Conservation (phyloP, 2,888 invertebrate species). For the Tetragnatha montana region DNA sequence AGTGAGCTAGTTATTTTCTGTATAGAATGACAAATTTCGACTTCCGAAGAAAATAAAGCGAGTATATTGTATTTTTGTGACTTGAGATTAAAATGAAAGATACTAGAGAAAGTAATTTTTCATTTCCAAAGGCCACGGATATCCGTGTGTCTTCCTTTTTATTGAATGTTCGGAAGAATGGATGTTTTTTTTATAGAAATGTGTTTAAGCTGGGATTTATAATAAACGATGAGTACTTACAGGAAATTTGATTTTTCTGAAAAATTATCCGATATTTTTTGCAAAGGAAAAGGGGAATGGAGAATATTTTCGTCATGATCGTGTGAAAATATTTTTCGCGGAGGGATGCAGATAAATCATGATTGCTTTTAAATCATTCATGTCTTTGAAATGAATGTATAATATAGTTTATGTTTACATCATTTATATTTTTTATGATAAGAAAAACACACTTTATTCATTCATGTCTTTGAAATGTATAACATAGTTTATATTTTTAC, state of each 20-base stretch:
- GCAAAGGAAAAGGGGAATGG: background rate
- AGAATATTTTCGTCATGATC: background rate
- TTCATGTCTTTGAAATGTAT: too few relatives aligned
- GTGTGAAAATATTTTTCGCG: background rate
- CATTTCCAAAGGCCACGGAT: background rate
- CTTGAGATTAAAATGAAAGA: conserved; percentile 24
- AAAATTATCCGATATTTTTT: background rate
- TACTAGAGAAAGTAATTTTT: conserved; percentile 4
- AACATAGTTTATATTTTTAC: too few relatives aligned
- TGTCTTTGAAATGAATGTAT: too few relatives aligned
- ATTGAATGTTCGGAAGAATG: background rate
- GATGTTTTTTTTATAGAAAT: background rate
- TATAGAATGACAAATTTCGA: conserved; percentile 16
- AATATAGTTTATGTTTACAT: too few relatives aligned
- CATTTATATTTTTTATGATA: too few relatives aligned
- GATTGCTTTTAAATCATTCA: background rate
- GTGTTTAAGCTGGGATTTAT: background rate
- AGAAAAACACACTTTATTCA: too few relatives aligned
- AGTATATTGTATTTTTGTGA: background rate
- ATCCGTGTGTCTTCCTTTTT: conserved; percentile 8
- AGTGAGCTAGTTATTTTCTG: background rate
- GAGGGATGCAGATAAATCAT: background rate
- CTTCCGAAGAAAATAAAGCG: background rate
- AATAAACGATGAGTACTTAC: conserved; percentile 2
- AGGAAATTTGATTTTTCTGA: background rate